These are phyloP conservation scores for Micrasema minimum DNA, from an alignment of 1,140 invertebrate genomes.

Conservation along the genomic window DNA sequence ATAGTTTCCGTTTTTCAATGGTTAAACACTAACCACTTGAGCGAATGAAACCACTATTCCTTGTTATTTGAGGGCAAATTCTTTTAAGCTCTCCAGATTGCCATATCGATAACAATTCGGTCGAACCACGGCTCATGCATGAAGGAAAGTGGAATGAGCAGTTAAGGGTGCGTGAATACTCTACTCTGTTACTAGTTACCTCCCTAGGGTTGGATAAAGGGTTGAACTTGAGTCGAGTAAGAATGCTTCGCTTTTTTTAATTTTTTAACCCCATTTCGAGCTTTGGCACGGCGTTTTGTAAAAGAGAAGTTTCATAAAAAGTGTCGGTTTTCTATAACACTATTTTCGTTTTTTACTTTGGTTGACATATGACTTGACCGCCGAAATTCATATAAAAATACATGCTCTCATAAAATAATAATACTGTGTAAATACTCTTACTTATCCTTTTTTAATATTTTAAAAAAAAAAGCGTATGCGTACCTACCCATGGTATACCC, in stretches of 20 bases:
- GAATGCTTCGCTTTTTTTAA: constrained; percentile 68
- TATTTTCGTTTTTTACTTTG: too few relatives aligned
- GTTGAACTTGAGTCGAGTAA: constrained; percentile 59
- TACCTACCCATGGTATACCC: too few relatives aligned
- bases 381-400: too few relatives aligned
- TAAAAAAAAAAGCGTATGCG: too few relatives aligned
- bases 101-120: constrained; percentile 38
- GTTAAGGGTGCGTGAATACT: constrained; percentile 42
- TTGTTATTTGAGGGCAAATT: constrained; percentile 27
- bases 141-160: constrained; percentile 40
- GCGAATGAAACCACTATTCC: constrained; percentile 19
- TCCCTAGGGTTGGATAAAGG: constrained; percentile 57
- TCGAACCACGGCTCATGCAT: not conserved
- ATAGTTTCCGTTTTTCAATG: constrained; percentile 30
- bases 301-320: too few relatives aligned
- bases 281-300: constrained; percentile 28
- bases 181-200: constrained; percentile 5
- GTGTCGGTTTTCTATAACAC: too few relatives aligned
- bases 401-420: too few relatives aligned
- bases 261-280: constrained; percentile 44
- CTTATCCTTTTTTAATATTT: too few relatives aligned
- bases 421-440: too few relatives aligned
- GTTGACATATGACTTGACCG: too few relatives aligned
- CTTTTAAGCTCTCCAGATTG: constrained; percentile 14
- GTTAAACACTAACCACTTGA: constrained; percentile 12